A percentile compares a stretch with the other conserved stretches of the same genome.
These are phyloP conservation scores for Ptychodera flava DNA, from an alignment of 35 echinoderm and acorn worm species.

Conservation along the genomic window DNA sequence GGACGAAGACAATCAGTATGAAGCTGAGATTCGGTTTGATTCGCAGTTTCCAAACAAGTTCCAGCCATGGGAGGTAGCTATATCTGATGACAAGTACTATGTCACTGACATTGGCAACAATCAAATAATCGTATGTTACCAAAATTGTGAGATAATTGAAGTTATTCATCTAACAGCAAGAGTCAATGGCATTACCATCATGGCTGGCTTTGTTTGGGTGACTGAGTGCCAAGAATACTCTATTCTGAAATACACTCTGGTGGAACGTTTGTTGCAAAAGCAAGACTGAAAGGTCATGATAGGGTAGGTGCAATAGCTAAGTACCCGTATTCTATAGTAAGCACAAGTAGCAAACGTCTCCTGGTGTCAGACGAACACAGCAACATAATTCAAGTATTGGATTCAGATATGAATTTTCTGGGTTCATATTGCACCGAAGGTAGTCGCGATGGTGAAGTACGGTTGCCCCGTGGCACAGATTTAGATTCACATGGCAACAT, in stretches of 20 bases:
- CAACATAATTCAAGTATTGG: background rate
- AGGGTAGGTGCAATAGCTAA: background rate
- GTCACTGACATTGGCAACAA: background rate
- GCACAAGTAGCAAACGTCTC: background rate
- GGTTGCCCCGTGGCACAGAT: background rate
- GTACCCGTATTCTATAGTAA: background rate
- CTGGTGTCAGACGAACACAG: background rate
- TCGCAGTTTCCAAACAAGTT: background rate
- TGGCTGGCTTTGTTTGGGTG: background rate
- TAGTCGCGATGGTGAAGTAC: background rate
- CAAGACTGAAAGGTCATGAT: background rate
- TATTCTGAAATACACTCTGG: too few relatives aligned
- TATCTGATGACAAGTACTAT: background rate
- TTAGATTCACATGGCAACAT: background rate
- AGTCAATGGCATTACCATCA: background rate
- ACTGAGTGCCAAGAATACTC: background rate
- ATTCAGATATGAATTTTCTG: background rate
- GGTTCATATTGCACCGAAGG: background rate
- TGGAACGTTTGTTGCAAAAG: background rate
- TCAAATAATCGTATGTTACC: background rate
- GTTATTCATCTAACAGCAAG: background rate
- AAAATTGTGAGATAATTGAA: background rate
- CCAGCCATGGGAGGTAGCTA: background rate
- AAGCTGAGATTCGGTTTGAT: background rate
- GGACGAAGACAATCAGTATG: background rate